These are phyloP conservation scores for Lutraria rhynchaena DNA, from an alignment of 1,140 invertebrate genomes.

Conservation along the genomic window DNA sequence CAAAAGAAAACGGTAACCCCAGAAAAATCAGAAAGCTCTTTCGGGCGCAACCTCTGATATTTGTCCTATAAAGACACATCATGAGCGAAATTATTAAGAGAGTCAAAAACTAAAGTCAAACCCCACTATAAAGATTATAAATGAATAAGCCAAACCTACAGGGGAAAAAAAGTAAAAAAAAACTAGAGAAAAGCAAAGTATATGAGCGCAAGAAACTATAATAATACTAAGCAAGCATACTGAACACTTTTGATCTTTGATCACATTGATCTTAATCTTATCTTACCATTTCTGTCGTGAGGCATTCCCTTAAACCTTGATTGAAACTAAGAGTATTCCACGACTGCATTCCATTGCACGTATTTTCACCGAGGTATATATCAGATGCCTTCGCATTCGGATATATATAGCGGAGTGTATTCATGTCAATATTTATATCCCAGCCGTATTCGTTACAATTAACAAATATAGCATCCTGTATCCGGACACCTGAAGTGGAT, in stretches of 20 bases:
- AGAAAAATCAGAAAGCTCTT: no score
- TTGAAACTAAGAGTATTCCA: background rate
- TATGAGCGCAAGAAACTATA: background rate
- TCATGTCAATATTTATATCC: conserved; percentile 11
- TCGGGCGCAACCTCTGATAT: background rate
- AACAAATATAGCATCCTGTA: conserved; percentile 7
- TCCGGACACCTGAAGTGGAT: no score
- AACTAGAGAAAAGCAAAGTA: background rate
- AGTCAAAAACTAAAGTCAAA: no score
- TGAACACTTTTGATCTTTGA: background rate
- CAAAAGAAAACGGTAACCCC: background rate
- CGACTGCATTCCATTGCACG: conserved; percentile 3
- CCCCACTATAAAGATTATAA: no score
- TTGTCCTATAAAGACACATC: background rate
- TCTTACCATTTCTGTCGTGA: conserved; percentile 17
- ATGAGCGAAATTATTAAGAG: no score
- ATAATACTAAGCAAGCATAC: background rate
- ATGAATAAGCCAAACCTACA: background rate
- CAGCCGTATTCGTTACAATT: conserved; percentile 25
- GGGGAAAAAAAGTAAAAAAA: background rate
- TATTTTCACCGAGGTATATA: conserved; percentile 27
- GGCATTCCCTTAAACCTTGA: conserved; percentile 20
- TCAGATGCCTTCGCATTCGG: conserved; percentile 13
- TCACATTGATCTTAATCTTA: no score
- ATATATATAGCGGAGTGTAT: background rate